A percentile compares a stretch with the other conserved stretches of the same genome.
Conservation (phyloP, 2,888 invertebrate species). For the Rosalia funebris region DNA sequence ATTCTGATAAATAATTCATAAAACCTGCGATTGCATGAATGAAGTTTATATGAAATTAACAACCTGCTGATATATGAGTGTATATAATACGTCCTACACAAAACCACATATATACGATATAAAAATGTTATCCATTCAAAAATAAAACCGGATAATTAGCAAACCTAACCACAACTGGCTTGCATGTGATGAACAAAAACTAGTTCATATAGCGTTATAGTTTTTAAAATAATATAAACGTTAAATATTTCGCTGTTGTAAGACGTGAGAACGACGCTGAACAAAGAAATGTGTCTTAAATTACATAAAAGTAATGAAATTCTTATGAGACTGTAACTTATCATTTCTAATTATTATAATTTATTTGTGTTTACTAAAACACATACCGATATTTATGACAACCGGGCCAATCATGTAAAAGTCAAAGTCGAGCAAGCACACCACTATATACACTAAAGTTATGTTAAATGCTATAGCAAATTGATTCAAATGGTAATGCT, state of each 20-base stretch:
- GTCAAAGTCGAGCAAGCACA: not conserved
- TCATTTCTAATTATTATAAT: too few relatives aligned
- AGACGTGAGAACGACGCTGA: slow-evolving; percentile 28
- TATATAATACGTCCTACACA: slow-evolving; percentile 39
- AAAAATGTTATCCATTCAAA: slow-evolving; percentile 42
- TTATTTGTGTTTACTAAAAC: too few relatives aligned
- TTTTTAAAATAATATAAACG: slow-evolving; percentile 38
- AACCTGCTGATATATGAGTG: not conserved
- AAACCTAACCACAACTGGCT: slow-evolving; percentile 37
- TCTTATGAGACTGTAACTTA: too few relatives aligned
- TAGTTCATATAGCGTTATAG: slow-evolving; percentile 35
- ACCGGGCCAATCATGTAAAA: slow-evolving; percentile 7
- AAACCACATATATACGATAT: slow-evolving; percentile 41
- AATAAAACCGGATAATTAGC: slow-evolving; percentile 44
- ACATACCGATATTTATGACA: too few relatives aligned
- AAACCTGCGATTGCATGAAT: slow-evolving; percentile 5
- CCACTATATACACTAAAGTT: not conserved
- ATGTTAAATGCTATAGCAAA: too few relatives aligned
- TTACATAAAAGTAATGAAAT: slow-evolving; percentile 20
- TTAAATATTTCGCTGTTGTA: slow-evolving; percentile 36
- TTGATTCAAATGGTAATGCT: too few relatives aligned
- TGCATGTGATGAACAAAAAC: slow-evolving; percentile 34
- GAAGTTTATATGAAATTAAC: not conserved
- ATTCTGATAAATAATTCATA: slow-evolving; percentile 22
- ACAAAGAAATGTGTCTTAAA: slow-evolving; percentile 11